Conservation (phyloP, 2,888 invertebrate genomes). For the Andrena minutula region DNA sequence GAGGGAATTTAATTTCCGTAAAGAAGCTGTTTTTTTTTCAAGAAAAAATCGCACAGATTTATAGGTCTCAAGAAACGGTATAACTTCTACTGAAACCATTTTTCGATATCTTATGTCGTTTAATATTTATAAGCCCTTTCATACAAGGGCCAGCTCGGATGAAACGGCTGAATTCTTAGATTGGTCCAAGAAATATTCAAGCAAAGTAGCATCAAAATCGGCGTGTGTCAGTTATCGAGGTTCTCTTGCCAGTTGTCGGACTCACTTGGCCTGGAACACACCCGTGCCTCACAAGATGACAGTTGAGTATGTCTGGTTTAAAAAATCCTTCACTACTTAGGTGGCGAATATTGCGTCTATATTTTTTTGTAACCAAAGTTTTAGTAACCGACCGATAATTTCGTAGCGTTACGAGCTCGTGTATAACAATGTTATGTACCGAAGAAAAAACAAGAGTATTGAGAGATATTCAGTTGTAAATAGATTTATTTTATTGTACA, state of each 20-base stretch:
- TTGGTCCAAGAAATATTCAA: background rate
- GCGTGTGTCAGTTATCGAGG: background rate
- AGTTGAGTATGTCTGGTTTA: background rate
- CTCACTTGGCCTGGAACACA: too few relatives aligned
- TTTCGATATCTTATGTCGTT: background rate
- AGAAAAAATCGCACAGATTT: background rate
- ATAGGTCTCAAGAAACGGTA: background rate
- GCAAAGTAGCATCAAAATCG: background rate
- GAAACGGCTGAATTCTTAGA: background rate
- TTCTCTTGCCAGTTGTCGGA: background rate
- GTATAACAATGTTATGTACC: slow-evolving; percentile 61
- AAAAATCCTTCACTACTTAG: slow-evolving; percentile 45
- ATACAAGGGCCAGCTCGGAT: background rate
- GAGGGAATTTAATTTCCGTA: background rate
- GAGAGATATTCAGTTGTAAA: slow-evolving; percentile 73
- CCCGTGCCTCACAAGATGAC: too few relatives aligned
- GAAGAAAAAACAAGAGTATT: slow-evolving; percentile 49
- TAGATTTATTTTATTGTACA: slow-evolving; percentile 76
- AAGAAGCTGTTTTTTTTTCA: background rate
- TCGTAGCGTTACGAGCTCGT: slow-evolving; percentile 61
- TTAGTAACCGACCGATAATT: slow-evolving; percentile 73
- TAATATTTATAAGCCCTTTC: background rate
- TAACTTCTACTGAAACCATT: background rate
- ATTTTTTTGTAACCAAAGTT: slow-evolving; percentile 84
- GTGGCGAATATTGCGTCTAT: slow-evolving; percentile 76